Base-by-base conservation (phyloP, 2,888 invertebrate species). In the Drosophila vallismaia region DNA sequence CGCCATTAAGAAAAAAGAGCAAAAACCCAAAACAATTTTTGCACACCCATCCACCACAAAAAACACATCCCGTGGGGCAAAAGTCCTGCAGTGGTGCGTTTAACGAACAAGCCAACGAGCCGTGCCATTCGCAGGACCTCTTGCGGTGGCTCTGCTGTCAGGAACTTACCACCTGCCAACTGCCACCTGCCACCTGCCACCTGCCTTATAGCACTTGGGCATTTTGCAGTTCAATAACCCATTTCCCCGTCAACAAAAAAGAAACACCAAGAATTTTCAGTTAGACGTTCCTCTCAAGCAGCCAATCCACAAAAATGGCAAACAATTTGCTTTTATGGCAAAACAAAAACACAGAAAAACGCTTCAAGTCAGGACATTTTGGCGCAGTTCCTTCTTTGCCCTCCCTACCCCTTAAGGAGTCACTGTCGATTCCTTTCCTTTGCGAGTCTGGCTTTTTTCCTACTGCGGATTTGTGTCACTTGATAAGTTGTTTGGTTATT, bases 241-340 rank as follows among this genome's bases (percentile, higher is more conserved):
- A 82, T 66, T 87, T 84, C 51, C 73, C 53, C 45, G 42, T 24
- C 49, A 10, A 9, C 50, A 63, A 31, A n/a, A 36, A 5, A 10
- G n/a, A 12, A 28, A 36, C 24, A 19, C 7, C 31, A 33, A 24
- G 63, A 54, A 66, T 68, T 63, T 45, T 44, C 14, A 54, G 56
- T 64, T 55, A 24, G 50, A 72, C 49, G 71, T 74, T 62, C 28
- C 38, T 28, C 38, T 64, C 45, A 50, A 46, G 52, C 62, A 51
- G 62, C 46, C 81, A 60, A 81, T 77, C 76, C 85, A 57, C 78
- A 64, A 59, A 82, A 88, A 80, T 69, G 81, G 81, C 71, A 58
- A 69, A 67, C 84, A 77, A 88, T 83, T 88, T 74, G 68, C 69
- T 84, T 88, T 83, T 84, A 88, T 86, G 71, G 66, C 67, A 48